A percentile compares a stretch with the other conserved stretches of the same genome.
Evolutionary conservation across 1,140 invertebrate genomes (phyloP).

Genomic region (Diabrotica undecimpunctata): DNA sequence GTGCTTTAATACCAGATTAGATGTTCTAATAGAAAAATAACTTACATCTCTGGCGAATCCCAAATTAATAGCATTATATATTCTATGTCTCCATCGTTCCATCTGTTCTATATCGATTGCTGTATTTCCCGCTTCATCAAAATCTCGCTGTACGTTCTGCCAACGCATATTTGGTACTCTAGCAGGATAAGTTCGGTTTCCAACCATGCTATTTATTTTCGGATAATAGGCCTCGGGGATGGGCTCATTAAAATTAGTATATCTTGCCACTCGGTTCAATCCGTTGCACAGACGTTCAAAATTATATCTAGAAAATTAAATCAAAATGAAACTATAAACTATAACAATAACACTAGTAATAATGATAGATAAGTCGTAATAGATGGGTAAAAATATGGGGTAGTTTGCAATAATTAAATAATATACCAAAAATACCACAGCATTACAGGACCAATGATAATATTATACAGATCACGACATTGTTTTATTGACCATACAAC

Average conservation of each 20-base stretch:
- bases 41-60: neutral
- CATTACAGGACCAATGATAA: no score
- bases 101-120: constrained; percentile 65
- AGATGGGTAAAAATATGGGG: no score
- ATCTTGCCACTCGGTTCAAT: constrained; percentile 53
- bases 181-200: constrained; percentile 59
- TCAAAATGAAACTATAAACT: neutral
- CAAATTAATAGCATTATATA: constrained; percentile 35
- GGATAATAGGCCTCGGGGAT: constrained; percentile 67
- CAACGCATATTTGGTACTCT: constrained; percentile 53
- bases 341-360: neutral
- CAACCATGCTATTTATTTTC: constrained; percentile 63
- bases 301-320: neutral
- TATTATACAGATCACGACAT: no score
- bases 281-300: constrained; percentile 61
- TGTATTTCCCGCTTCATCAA: no score
- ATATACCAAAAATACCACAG: no score
- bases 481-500: no score
- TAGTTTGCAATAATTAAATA: no score
- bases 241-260: constrained; percentile 58
- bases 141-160: constrained; percentile 59
- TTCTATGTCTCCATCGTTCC: constrained; percentile 62
- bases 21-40: neutral
- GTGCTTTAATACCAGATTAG: no score
- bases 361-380: no score